Base-by-base conservation (phyloP, 1,140 invertebrate genomes). In the Drosophila lini region DNA sequence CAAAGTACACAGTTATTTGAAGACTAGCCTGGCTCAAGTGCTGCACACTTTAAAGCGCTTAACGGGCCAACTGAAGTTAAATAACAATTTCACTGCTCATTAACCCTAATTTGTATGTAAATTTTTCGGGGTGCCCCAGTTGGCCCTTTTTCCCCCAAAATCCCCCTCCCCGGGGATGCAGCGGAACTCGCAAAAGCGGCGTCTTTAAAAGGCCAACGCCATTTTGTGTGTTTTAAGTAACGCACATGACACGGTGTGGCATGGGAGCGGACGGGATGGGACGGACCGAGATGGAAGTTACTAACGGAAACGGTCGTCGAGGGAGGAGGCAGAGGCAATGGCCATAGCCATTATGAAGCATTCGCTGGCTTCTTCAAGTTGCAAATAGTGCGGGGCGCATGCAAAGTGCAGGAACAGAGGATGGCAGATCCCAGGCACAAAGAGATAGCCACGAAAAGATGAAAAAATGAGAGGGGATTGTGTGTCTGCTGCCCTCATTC, bases 61-160 rank as follows among this genome's bases (percentile, higher is more conserved):
- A 89, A 89, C 81, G 74, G 77, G 74, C 80, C 80, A 89, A 80
- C 69, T 78, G 78, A 89, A 81, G 84, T 89, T 89, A 89, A 89
- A 89, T 89, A 89, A 89, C 84, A 89, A 89, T 89, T 89, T 89
- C 84, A 89, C 84, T 89, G 84, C 84, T 89, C 84, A 89, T 89
- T 89, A 89, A 89, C 84, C 84, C 84, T 89, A 89, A 89, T 89
- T 89, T 89, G 84, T 89, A 89, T 89, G 84, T 84, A 89, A 89
- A 89, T 89, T 89, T 89, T 73, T 63, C 62, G 77, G 69, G 74
- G 28, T 59, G 70, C 69, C 77, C 80, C 60, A 76, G 79, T 68
- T 69, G 69, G 68, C 53, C 56, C 58, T 44, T 61, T 45, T 65
- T 13, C 16, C 19, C 28, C 25, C 19, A 28, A 50, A 36, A 25